Conservation (phyloP, 2,888 invertebrate genomes). For the Syritta pipiens region DNA sequence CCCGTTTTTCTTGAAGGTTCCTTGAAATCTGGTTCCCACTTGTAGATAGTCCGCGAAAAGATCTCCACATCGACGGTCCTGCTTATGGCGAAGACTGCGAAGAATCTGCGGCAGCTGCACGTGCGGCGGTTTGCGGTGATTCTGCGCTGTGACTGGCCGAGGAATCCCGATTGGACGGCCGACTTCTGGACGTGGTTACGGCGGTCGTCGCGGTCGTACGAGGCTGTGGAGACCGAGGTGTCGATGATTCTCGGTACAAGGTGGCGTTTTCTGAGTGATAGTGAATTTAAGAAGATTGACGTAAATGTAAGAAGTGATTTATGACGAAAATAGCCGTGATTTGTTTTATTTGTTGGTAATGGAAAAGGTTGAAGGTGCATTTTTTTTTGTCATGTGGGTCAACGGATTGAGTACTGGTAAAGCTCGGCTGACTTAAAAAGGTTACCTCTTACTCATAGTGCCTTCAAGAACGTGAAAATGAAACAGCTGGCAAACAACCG, state of each 20-base stretch:
- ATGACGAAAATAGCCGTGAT: conserved; percentile 60
- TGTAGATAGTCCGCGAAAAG: conserved; percentile 85
- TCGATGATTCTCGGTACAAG: conserved; percentile 84
- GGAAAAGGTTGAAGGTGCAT: too few species aligned
- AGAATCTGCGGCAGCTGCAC: conserved; percentile 82
- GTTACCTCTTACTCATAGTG: too few species aligned
- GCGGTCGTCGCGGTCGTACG: conserved; percentile 83
- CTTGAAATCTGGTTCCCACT: conserved; percentile 7
- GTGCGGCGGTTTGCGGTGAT: conserved; percentile 87
- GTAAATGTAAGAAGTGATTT: conserved; percentile 74
- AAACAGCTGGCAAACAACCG: too few species aligned
- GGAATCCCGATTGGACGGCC: conserved; percentile 83
- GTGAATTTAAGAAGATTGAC: conserved; percentile 82
- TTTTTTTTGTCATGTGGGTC: too few species aligned
- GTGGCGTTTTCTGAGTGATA: conserved; percentile 85
- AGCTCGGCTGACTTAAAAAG: too few species aligned
- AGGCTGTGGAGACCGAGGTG: conserved; percentile 84
- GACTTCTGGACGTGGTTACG: conserved; percentile 85
- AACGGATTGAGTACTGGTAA: too few species aligned
- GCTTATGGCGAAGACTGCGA: conserved; percentile 84
- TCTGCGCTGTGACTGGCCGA: conserved; percentile 85
- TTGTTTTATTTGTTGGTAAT: too few species aligned
- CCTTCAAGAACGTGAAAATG: too few species aligned
- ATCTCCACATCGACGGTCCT: conserved; percentile 89
- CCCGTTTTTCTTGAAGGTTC: not conserved